phyloP scores from a whole-genome alignment of 2,113 vertebrate genomes.

The Coryphaenoides rupestris region DNA sequence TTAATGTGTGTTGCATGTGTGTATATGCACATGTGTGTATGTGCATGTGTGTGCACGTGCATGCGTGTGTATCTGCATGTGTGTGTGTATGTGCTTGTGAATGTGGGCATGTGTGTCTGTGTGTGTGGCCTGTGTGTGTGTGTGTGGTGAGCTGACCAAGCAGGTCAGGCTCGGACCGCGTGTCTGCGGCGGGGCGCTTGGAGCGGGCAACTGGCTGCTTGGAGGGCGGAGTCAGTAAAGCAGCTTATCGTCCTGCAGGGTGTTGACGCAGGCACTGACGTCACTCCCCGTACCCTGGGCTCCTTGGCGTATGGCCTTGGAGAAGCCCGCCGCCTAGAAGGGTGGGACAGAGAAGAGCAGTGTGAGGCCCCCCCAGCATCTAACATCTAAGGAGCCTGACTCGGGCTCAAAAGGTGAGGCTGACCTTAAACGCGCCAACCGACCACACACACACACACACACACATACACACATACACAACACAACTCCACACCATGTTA shows the following conservation, averaged over 20 bases:
- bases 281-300: constrained; percentile 90
- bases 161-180: constrained; percentile 84
- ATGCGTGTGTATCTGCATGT: too few species aligned
- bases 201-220: constrained; percentile 75
- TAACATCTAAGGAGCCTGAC: too few species aligned
- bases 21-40: not conserved
- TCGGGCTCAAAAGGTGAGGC: too few species aligned
- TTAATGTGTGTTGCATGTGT: not conserved
- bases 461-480: too few species aligned
- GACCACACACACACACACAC: too few species aligned
- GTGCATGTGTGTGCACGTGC: not conserved
- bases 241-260: constrained; percentile 85
- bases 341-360: constrained; percentile 6
- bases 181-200: constrained; percentile 85
- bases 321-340: constrained; percentile 84
- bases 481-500: too few species aligned
- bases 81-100: too few species aligned
- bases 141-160: too few species aligned
- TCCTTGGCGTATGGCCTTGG: constrained; percentile 89
- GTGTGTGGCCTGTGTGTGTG: too few species aligned
- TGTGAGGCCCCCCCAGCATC: not conserved
- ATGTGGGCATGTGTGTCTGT: too few species aligned
- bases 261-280: constrained; percentile 82
- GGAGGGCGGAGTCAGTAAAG: constrained; percentile 86
- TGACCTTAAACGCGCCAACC: too few species aligned